Percentiles rank a stretch among this genome's conserved stretches.
These are phyloP conservation scores for Todiramphus saurophagus DNA, from an alignment of 2,113 vertebrate species.

Conservation along the genomic window DNA sequence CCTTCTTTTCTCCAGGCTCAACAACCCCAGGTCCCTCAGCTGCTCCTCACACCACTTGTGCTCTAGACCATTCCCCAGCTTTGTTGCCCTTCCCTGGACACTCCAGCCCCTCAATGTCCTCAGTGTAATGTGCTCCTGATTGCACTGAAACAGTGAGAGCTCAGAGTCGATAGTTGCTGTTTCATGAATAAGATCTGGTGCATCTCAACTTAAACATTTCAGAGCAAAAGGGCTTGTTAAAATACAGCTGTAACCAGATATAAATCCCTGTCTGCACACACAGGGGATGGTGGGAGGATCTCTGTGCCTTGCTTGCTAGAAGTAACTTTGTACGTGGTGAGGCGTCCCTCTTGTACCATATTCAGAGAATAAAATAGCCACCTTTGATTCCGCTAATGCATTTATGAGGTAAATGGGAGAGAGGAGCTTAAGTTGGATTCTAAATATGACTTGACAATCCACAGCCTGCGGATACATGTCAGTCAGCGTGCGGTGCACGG, in stretches of 20 bases:
- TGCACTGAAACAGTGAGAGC: neutral
- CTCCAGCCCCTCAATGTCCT: too few species aligned
- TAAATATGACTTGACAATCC: neutral
- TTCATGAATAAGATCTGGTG: neutral
- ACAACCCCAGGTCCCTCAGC: too few species aligned
- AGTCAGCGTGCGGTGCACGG: neutral
- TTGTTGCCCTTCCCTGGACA: too few species aligned
- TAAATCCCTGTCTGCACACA: neutral
- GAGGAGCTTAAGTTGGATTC: neutral
- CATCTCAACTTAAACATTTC: neutral
- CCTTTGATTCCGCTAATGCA: neutral
- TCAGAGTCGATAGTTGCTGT: fast-evolving
- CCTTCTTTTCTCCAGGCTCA: too few species aligned
- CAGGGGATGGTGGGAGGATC: neutral
- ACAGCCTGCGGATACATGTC: neutral
- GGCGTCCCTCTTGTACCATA: neutral
- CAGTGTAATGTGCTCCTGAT: neutral
- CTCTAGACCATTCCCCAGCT: too few species aligned
- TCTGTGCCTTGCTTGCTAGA: neutral
- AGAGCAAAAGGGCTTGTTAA: too few species aligned
- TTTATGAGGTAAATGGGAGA: neutral
- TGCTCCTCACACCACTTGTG: too few species aligned
- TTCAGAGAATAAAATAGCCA: neutral
- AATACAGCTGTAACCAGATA: too few species aligned
- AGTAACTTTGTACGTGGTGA: neutral